Evolutionary conservation across 2,113 vertebrate genomes (phyloP), one percentile per base, ranked within the genome.

Genomic region (Microcebus jonahi): DNA sequence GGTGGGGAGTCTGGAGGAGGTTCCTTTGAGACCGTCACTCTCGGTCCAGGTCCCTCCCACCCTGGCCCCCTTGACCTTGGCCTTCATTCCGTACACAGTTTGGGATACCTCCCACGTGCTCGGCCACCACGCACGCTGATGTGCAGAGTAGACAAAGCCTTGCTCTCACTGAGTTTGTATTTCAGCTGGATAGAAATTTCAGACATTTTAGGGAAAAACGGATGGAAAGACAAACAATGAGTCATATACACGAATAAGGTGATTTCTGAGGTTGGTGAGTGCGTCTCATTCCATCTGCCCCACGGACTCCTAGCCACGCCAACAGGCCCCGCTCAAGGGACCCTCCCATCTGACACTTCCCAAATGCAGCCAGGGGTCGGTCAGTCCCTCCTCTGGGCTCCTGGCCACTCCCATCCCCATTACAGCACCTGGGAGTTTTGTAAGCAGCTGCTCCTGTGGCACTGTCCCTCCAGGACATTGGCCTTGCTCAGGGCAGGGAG

Each of bases 381-480:
- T 25, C 21, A 3, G 17, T 29, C 2, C 8, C 29, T 45, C 36
- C 50, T 17, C 6, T 0, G 39, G 89, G 27, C 15, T n/a, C 53
- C 73, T 8, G 59, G 57, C 23, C n/a, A 0, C 1, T 55, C 59
- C 61, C 25, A n/a, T 23, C 65, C 39, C 36, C 6, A 5, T 25
- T 39, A 0, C n/a, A 45, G 53, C 18, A 0, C 20, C 31, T 0
- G 1, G 36, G 42, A 68, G 1, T 3, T 21, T 14, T 45, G 18
- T 29, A 13, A 82, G 39, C 42, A 85, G 21, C 77, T 59, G 48
- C 21, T 67, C 45, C 93, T 34, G 42, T 0, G 1, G 15, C 88
- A 70, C 23, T 71, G 57, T 83, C 13, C 45, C 48, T 50, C 50
- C 34, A 21, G 76, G 83, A 63, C 36, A 0, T 0, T 50, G 92